Conservation (phyloP, 2,113 vertebrate species). For the Clarias magur region DNA sequence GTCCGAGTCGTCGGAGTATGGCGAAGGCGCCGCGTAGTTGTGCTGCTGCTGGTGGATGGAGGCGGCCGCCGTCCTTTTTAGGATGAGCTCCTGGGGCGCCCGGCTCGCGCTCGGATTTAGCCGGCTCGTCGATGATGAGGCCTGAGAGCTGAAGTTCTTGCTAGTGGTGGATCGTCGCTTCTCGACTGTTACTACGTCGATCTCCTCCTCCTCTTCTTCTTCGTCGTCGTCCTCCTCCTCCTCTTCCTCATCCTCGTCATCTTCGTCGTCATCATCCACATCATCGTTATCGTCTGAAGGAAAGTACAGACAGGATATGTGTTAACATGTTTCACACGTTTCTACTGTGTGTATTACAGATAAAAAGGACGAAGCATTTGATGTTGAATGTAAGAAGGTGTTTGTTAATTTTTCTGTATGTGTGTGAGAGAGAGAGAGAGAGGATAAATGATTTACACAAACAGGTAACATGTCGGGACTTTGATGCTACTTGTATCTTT, state of each 20-base stretch:
- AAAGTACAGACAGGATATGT: constrained; percentile 41
- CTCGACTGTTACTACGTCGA: constrained; percentile 94
- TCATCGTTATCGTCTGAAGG: constrained; percentile 65
- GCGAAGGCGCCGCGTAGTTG: constrained; percentile 95
- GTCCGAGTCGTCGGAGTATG: constrained; percentile 81
- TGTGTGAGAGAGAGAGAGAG: neutral
- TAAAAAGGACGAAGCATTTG: neutral
- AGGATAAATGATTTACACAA: constrained; percentile 47
- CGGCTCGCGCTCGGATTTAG: constrained; percentile 71
- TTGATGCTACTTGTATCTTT: constrained; percentile 3
- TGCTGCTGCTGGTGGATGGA: constrained; percentile 97
- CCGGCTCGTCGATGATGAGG: constrained; percentile 56
- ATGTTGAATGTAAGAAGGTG: neutral
- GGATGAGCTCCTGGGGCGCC: constrained; percentile 81
- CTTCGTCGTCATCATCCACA: constrained; percentile 56
- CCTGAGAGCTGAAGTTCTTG: constrained; percentile 64
- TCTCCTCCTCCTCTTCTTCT: constrained; percentile 92
- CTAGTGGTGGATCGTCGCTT: constrained; percentile 81
- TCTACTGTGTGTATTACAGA: neutral
- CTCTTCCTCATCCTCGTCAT: constrained; percentile 70
- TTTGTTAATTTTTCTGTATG: neutral
- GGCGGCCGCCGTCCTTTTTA: constrained; percentile 79
- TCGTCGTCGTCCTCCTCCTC: constrained; percentile 83
- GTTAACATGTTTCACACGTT: constrained; percentile 48
- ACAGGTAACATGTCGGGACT: constrained; percentile 25